Percentiles rank a stretch among this genome's conserved stretches.
Conservation (phyloP, 2,888 invertebrate genomes). For the Lamellibrachia satsuma region DNA sequence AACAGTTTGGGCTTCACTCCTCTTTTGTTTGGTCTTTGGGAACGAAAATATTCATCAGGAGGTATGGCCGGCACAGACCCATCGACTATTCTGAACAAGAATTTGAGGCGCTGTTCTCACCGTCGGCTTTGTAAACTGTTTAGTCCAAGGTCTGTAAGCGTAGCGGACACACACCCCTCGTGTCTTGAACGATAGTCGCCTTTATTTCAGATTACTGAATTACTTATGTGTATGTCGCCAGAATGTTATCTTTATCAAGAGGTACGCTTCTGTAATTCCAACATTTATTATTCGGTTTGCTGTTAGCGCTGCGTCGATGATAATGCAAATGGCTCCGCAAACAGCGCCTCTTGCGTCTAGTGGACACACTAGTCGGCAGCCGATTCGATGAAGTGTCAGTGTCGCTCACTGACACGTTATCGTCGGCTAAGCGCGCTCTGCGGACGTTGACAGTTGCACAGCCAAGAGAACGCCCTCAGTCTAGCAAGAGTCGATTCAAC, state of each 20-base stretch:
- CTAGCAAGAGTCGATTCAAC: background rate
- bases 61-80: too few relatives aligned
- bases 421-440: background rate
- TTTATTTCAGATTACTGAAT: background rate
- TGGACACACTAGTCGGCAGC: background rate
- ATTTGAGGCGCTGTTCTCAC: too few relatives aligned
- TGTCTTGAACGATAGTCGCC: too few relatives aligned
- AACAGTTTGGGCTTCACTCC: too few relatives aligned
- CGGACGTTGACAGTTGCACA: background rate
- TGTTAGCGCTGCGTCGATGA: background rate
- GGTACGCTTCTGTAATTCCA: background rate
- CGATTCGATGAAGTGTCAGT: background rate
- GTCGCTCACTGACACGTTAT: background rate
- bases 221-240: background rate
- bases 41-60: too few relatives aligned
- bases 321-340: too few relatives aligned
- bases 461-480: background rate
- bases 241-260: background rate
- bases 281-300: background rate
- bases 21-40: too few relatives aligned
- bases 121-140: too few relatives aligned
- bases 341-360: too few relatives aligned
- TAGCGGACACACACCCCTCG: too few relatives aligned
- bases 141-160: too few relatives aligned
- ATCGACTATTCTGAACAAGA: too few relatives aligned